A percentile compares a stretch with the other conserved stretches of the same genome.
phyloP scores from a whole-genome alignment of 2,113 vertebrate species.

The Cyanistes caeruleus region DNA sequence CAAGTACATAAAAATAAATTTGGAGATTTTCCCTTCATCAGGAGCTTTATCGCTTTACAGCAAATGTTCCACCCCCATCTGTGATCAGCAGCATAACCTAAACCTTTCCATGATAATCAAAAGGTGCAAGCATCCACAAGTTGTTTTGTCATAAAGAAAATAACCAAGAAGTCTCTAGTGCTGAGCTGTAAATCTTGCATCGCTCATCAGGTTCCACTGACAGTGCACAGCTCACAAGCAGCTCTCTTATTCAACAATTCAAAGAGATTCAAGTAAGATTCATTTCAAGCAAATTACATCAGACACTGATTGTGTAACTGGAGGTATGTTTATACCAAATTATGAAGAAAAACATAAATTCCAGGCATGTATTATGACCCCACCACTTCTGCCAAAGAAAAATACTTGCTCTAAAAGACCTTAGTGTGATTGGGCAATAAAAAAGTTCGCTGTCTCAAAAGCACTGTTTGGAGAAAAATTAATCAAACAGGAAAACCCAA shows the following conservation, averaged over 20 bases:
- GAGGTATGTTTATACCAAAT: not conserved
- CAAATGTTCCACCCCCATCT: not conserved
- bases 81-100: not conserved
- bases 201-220: not conserved
- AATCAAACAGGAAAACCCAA: slow-evolving; percentile 20
- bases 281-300: not conserved
- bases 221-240: not conserved
- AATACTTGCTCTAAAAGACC: not conserved
- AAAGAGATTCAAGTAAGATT: not conserved
- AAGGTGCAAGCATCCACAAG: not conserved
- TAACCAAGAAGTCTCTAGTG: not conserved
- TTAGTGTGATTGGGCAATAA: not conserved
- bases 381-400: not conserved
- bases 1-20: not conserved
- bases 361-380: not conserved
- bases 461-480: slow-evolving; percentile 6
- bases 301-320: not conserved
- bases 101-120: not conserved
- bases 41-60: not conserved
- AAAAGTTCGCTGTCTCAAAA: slow-evolving; percentile 27
- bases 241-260: not conserved
- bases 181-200: not conserved
- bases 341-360: not conserved
- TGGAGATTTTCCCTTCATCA: not conserved
- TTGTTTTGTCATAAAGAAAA: not conserved